phyloP scores from a whole-genome alignment of 37 sponge, comb jelly and placozoan species.

The Oscarella lobularis region DNA sequence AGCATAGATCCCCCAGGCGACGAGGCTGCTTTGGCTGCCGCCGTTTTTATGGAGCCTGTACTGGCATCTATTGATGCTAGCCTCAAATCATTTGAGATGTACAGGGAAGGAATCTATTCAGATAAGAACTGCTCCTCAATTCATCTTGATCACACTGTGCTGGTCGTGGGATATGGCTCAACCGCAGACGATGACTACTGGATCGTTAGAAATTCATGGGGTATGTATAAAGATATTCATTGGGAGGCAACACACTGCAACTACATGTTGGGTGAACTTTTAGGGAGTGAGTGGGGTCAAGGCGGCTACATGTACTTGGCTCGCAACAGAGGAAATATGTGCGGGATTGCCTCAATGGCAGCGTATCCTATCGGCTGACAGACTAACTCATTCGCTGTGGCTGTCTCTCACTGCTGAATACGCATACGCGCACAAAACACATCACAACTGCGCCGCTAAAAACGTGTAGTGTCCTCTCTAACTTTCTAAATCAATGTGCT shows the following conservation, averaged over 20 bases:
- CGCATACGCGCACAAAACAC: too few relatives aligned
- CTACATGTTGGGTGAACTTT: too few relatives aligned
- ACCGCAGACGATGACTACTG: conserved; percentile 33
- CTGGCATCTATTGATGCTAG: conserved; percentile 29
- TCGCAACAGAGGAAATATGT: not conserved
- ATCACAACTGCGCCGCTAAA: too few relatives aligned
- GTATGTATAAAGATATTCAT: too few relatives aligned
- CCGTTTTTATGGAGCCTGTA: conserved; percentile 38
- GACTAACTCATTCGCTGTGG: not conserved
- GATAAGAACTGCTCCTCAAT: conserved; percentile 27
- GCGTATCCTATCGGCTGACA: not conserved
- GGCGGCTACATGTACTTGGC: not conserved
- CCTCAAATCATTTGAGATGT: conserved; percentile 23
- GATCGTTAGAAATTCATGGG: conserved; percentile 48
- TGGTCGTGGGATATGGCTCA: conserved; percentile 46
- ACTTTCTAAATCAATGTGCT: too few relatives aligned
- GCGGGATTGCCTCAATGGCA: not conserved
- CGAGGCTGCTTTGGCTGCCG: conserved; percentile 27
- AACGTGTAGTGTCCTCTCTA: too few relatives aligned
- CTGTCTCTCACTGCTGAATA: too few relatives aligned
- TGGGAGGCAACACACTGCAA: too few relatives aligned
- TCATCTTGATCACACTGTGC: conserved; percentile 31
- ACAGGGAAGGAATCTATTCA: conserved; percentile 31
- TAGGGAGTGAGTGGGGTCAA: not conserved
- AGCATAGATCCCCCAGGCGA: conserved; percentile 14